Conservation (phyloP, 2,888 invertebrate genomes). For the Caenorhabditis afra region DNA sequence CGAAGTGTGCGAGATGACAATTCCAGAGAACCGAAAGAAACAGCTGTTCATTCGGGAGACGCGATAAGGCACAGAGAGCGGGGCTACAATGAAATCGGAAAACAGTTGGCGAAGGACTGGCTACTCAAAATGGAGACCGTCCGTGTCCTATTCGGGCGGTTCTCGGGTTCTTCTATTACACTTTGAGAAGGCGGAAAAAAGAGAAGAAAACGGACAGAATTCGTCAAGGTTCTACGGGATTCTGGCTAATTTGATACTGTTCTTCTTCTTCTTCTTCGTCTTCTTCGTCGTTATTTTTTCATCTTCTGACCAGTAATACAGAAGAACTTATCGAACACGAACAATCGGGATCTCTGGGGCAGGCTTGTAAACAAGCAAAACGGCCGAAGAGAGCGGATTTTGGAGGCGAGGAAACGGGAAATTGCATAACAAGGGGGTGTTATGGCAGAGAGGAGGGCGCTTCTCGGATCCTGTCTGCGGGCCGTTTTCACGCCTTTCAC, state of each 20-base stretch:
- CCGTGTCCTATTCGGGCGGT: neutral
- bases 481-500: conserved; percentile 32
- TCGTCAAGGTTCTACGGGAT: neutral
- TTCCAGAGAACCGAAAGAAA: neutral
- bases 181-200: neutral
- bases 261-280: neutral
- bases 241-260: conserved; percentile 1
- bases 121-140: neutral
- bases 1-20: conserved; percentile 8
- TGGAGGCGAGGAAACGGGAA: conserved; percentile 2
- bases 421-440: conserved; percentile 16
- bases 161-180: conserved; percentile 10
- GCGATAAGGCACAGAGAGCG: no score
- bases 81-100: conserved; percentile 31
- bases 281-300: neutral
- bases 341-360: neutral
- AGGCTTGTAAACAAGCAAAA: neutral
- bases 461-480: neutral
- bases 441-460: neutral
- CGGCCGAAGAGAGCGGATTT: neutral
- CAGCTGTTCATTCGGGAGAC: neutral
- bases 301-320: neutral
- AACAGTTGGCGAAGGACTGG: conserved; percentile 4
- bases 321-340: conserved; percentile 1
- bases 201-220: neutral